Percentiles rank a stretch among this genome's conserved stretches.
Conservation (phyloP, 2,113 vertebrate species). For the Charadrius vociferus region DNA sequence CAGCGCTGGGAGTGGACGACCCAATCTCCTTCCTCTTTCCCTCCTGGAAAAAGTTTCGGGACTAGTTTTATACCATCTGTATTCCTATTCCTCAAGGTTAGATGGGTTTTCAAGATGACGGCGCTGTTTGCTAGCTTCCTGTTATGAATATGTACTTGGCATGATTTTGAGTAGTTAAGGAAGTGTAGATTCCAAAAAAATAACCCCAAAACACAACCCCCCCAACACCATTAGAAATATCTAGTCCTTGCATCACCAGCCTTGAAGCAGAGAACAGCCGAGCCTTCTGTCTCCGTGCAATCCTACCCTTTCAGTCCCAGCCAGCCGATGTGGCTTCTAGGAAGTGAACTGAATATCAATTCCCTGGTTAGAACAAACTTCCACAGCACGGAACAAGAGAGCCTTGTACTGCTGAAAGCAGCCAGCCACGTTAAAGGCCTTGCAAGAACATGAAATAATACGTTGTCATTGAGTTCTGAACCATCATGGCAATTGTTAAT, state of each 20-base stretch:
- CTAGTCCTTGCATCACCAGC: not conserved
- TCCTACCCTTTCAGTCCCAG: not conserved
- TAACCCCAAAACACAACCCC: not conserved
- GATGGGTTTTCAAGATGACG: not conserved
- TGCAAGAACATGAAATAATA: not conserved
- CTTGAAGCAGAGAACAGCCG: not conserved
- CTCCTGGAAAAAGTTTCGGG: not conserved
- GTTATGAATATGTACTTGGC: conserved; percentile 3
- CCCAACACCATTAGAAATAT: not conserved
- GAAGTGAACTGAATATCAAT: accelerated
- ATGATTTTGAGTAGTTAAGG: not conserved
- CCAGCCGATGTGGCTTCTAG: not conserved
- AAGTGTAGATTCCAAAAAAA: not conserved
- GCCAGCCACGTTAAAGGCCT: not conserved
- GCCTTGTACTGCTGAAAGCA: not conserved
- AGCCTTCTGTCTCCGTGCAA: not conserved
- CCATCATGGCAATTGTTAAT: accelerated
- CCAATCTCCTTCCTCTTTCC: not conserved
- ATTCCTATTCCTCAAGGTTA: not conserved
- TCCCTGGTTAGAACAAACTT: not conserved
- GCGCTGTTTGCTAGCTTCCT: not conserved
- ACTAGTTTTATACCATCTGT: not conserved
- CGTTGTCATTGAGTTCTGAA: accelerated
- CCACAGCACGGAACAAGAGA: accelerated
- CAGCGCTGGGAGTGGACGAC: not conserved